A percentile compares a stretch with the other conserved stretches of the same genome.
Conservation (phyloP, 1,140 invertebrate species). For the Cydia fagiglandana region DNA sequence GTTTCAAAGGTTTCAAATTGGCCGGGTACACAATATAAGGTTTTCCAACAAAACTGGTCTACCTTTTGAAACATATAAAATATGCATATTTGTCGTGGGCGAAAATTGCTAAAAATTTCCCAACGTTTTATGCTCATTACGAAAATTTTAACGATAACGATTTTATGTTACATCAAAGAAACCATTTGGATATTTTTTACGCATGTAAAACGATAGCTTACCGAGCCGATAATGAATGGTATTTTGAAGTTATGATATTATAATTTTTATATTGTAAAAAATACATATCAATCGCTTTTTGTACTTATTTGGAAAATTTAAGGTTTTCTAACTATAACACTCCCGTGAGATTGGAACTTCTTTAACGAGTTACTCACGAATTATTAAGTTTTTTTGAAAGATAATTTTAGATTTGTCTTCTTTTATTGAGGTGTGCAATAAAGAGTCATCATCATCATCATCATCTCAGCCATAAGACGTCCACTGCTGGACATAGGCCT, state of each 20-base stretch:
- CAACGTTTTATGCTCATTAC: background rate
- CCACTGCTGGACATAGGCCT: no score
- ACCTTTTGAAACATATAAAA: background rate
- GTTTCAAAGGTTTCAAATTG: background rate
- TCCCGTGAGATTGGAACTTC: no score
- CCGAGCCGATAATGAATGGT: background rate
- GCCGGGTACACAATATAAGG: background rate
- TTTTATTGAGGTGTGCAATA: no score
- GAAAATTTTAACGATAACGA: background rate
- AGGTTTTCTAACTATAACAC: no score
- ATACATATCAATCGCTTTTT: background rate
- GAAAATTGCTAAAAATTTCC: background rate
- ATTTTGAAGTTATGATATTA: background rate
- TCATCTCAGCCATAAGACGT: no score
- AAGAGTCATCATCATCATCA: no score
- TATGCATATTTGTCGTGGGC: background rate
- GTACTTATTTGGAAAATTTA: no score
- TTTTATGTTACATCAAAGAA: background rate
- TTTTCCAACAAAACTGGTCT: background rate
- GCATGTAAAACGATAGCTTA: background rate
- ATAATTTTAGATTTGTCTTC: no score
- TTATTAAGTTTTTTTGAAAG: no score
- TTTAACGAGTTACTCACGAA: no score
- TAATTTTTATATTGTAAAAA: background rate
- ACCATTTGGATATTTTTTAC: background rate